These are phyloP conservation scores for Globia sparganii DNA, from an alignment of 2,888 invertebrate genomes.

Conservation along the genomic window DNA sequence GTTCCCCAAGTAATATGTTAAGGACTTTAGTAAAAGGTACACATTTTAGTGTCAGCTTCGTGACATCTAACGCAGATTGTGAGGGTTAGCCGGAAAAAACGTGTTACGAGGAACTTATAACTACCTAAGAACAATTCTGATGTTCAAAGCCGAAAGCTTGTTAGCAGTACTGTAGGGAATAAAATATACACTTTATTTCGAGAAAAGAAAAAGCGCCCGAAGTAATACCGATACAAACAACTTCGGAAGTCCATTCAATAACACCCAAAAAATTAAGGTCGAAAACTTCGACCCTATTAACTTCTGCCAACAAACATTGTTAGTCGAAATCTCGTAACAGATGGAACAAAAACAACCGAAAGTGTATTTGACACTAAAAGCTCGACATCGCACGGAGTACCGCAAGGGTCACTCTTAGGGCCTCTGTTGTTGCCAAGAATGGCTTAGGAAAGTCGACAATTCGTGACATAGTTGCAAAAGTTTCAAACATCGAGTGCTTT, in stretches of 20 bases:
- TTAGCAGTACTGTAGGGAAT: slow-evolving; percentile 10
- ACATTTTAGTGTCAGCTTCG: slow-evolving; percentile 29
- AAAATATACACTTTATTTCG: slow-evolving; percentile 30
- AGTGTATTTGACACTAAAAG: slow-evolving; percentile 83
- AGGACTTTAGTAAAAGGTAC: slow-evolving; percentile 33
- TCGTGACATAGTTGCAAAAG: slow-evolving; percentile 87
- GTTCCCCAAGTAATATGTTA: slow-evolving; percentile 32
- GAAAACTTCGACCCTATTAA: slow-evolving; percentile 41
- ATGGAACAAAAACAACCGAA: slow-evolving; percentile 68
- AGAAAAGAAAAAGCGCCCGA: slow-evolving; percentile 26
- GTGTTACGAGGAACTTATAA: slow-evolving; percentile 27
- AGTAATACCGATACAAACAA: slow-evolving; percentile 39
- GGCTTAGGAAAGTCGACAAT: slow-evolving; percentile 80
- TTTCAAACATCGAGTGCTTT: slow-evolving; percentile 88
- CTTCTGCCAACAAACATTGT: slow-evolving; percentile 53
- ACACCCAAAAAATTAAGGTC: slow-evolving; percentile 42
- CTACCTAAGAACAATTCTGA: slow-evolving; percentile 23
- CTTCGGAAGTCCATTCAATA: slow-evolving; percentile 38
- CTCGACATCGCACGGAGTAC: slow-evolving; percentile 79
- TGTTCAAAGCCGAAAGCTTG: slow-evolving; percentile 18
- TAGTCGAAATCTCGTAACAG: slow-evolving; percentile 62
- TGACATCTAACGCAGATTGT: slow-evolving; percentile 17
- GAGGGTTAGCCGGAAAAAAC: slow-evolving; percentile 11
- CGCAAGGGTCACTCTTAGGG: slow-evolving; percentile 85
- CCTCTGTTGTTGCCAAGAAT: slow-evolving; percentile 83